These are phyloP conservation scores for Siderastrea siderea DNA, from an alignment of 92 coral and sea anemone genomes.

Conservation along the genomic window DNA sequence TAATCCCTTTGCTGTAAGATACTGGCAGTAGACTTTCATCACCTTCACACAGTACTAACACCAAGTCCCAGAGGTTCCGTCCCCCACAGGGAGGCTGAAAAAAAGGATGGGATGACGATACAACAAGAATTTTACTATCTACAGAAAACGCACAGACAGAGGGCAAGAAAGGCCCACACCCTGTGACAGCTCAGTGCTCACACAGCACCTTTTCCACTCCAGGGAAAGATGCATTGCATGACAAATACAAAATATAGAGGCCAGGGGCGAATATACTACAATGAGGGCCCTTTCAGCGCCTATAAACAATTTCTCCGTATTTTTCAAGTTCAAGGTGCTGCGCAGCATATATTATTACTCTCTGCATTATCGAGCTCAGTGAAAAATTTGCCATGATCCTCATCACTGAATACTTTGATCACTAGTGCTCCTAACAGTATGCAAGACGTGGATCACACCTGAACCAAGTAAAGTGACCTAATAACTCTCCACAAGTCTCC, in stretches of 20 bases:
- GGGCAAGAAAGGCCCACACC: not conserved
- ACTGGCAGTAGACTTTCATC: constrained; percentile 77
- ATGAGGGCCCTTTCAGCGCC: no score
- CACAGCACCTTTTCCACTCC: not conserved
- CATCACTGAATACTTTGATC: no score
- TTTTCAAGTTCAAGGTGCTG: no score
- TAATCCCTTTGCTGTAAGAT: constrained; percentile 89
- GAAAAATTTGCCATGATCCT: no score
- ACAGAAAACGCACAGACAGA: no score
- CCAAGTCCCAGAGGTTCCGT: constrained; percentile 95
- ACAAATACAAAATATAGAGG: not conserved
- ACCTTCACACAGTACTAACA: constrained; percentile 76
- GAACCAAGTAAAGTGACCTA: no score
- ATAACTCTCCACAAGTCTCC: no score
- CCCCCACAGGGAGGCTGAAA: constrained; percentile 94
- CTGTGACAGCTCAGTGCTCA: not conserved
- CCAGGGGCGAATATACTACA: not conserved
- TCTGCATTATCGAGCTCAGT: no score
- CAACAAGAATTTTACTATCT: not conserved
- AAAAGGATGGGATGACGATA: not conserved
- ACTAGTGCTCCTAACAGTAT: no score
- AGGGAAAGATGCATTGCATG: not conserved
- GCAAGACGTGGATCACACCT: no score
- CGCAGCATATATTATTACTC: no score
- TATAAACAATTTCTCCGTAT: no score